Evolutionary conservation across 1,140 invertebrate species (phyloP), one percentile per base, ranked within the genome.

Genomic region (Tachypleus tridentatus): DNA sequence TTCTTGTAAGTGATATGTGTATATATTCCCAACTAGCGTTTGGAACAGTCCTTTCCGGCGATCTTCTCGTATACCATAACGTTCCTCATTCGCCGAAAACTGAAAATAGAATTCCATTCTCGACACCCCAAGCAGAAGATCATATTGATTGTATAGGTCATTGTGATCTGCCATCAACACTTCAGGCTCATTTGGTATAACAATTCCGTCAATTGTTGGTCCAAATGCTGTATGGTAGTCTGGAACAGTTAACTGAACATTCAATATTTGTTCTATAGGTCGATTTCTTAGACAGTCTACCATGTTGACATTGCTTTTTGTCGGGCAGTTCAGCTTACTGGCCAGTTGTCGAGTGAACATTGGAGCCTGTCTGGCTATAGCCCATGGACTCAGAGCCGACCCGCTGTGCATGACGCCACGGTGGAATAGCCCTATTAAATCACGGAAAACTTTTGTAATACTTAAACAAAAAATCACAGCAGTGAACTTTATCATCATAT

Each of bases 361-460:
- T 62, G 87, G 84, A 0, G 93, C 91, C 70, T 93, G 88, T 70
- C 87, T 85, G 60, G 93, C 88, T 65, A 95, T 77, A 0, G 93
- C 93, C 91, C 90, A 96, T 1, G 90, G 91, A 69, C 90, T 91
- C 51, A 97, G 81, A 0, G 93, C 93, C 11, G 93, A 94, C 0
- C 95, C 95, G 48, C 90, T 93, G 89, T 97, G 93, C 49, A 98
- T 81, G 63, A 98, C 86, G 5, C 91, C 91, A 70, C 93, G 86
- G 76, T 96, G 91, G 77, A 98, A 97, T 53, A 97, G 82, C 73
- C 88, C 89, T 93, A 80, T 3, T 82, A 7, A 66, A 60, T 29
- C 0, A 29, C 29, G 29, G 29, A 29, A 29, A 29, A 29, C 29
- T 29, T 29, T 29, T 29, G 29, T 29, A 29, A 29, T 29, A 29